These are phyloP conservation scores for Cisticola juncidis DNA, from an alignment of 2,113 vertebrate species.

Conservation along the genomic window DNA sequence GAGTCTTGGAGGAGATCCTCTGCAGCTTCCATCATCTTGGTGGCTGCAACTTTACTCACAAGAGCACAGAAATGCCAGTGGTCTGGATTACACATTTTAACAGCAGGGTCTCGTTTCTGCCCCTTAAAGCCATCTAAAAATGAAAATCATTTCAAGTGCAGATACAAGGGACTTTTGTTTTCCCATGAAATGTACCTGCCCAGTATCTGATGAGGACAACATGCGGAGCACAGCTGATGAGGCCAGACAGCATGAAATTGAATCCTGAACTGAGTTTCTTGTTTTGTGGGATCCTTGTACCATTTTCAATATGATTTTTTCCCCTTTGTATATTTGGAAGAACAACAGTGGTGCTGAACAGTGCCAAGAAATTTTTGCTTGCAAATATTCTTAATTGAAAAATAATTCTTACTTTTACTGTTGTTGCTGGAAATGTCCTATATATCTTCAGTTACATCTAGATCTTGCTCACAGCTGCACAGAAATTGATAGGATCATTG, in stretches of 20 bases:
- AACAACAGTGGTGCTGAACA: not conserved
- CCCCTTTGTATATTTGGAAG: not conserved
- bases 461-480: constrained; percentile 37
- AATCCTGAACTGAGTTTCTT: not conserved
- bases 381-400: constrained; percentile 16
- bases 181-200: not conserved
- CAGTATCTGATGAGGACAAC: not conserved
- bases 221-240: not conserved
- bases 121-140: not conserved
- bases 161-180: constrained; percentile 4
- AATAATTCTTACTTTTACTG: constrained; percentile 4
- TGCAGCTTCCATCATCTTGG: not conserved
- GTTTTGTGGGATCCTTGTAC: not conserved
- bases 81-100: not conserved
- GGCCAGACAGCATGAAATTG: not conserved
- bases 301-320: not conserved
- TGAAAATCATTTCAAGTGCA: not conserved
- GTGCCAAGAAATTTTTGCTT: not conserved
- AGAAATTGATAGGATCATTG: constrained; percentile 41
- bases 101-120: not conserved
- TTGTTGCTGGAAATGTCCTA: not conserved
- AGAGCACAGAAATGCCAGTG: not conserved
- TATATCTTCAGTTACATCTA: constrained; percentile 16
- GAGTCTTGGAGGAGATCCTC: not conserved
- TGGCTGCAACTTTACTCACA: not conserved